These are phyloP conservation scores for Zapornia atra DNA, from an alignment of 2,113 vertebrate species.

Conservation along the genomic window DNA sequence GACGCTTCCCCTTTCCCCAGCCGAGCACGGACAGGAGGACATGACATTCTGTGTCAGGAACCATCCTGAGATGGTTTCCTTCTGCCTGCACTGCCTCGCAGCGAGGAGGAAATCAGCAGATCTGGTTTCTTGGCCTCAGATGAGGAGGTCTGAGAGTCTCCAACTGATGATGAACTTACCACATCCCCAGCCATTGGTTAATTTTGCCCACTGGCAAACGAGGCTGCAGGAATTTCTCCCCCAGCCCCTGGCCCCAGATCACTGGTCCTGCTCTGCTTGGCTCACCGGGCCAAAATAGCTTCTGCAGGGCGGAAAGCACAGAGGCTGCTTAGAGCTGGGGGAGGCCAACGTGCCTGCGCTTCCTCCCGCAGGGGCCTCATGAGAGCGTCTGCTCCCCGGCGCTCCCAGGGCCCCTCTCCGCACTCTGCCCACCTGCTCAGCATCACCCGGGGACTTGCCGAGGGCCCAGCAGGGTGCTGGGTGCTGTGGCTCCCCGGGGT, in stretches of 20 bases:
- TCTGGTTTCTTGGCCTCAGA: background rate
- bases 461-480: background rate
- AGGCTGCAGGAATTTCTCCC: background rate
- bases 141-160: background rate
- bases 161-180: background rate
- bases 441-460: rapidly evolving
- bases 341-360: background rate
- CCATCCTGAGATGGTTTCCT: background rate
- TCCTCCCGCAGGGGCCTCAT: background rate
- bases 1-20: constrained; percentile 19
- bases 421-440: background rate
- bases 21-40: rapidly evolving
- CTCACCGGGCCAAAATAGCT: rapidly evolving
- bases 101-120: constrained; percentile 53
- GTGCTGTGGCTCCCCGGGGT: background rate
- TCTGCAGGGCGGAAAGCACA: background rate
- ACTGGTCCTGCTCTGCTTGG: rapidly evolving
- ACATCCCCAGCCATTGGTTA: background rate
- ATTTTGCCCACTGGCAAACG: background rate
- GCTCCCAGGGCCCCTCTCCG: background rate
- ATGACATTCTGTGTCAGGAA: background rate
- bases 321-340: background rate
- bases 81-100: background rate
- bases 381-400: background rate
- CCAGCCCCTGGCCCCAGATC: background rate